Percentiles rank a stretch among this genome's conserved stretches.
Evolutionary conservation across 2,888 invertebrate genomes (phyloP).

Genomic region (Muscina levida): DNA sequence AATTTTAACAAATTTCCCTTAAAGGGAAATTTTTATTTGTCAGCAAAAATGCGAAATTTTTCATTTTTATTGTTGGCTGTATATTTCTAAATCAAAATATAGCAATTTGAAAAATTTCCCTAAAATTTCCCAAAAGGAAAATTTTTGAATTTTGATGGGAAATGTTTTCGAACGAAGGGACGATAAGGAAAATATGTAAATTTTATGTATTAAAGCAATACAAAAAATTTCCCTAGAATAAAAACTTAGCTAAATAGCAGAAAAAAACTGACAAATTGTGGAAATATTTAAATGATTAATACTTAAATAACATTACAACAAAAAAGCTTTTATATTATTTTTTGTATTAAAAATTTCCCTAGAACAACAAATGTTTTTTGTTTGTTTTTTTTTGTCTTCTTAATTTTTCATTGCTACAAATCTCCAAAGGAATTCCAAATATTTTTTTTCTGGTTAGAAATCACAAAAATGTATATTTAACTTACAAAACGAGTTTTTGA

Average conservation of each 20-base stretch:
- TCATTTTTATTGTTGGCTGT: neutral
- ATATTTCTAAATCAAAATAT: conserved; percentile 12
- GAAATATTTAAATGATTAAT: too few relatives aligned
- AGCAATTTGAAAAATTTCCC: conserved; percentile 38
- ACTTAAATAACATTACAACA: too few relatives aligned
- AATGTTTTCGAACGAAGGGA: neutral
- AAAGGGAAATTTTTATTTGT: conserved; percentile 24
- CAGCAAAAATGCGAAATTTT: neutral
- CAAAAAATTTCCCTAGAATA: conserved; percentile 23
- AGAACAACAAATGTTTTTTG: conserved; percentile 9
- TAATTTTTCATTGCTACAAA: too few relatives aligned
- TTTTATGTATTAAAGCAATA: neutral
- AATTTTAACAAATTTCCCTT: conserved; percentile 16
- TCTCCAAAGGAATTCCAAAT: conserved; percentile 51
- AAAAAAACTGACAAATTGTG: neutral
- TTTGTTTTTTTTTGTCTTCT: too few relatives aligned
- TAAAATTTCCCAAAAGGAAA: conserved; percentile 46
- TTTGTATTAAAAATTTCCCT: conserved; percentile 23
- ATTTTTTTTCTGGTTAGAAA: conserved; percentile 4
- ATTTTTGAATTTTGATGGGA: conserved; percentile 27
- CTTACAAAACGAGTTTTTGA: conserved; percentile 38
- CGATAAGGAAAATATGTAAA: neutral
- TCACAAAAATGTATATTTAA: conserved; percentile 39
- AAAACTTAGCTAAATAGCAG: neutral
- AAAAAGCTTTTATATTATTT: too few relatives aligned